Percentiles rank a stretch among this genome's conserved stretches.
Evolutionary conservation across 2,797 vertebrate genomes (phyloP).

Genomic region (Oreortyx pictus): DNA sequence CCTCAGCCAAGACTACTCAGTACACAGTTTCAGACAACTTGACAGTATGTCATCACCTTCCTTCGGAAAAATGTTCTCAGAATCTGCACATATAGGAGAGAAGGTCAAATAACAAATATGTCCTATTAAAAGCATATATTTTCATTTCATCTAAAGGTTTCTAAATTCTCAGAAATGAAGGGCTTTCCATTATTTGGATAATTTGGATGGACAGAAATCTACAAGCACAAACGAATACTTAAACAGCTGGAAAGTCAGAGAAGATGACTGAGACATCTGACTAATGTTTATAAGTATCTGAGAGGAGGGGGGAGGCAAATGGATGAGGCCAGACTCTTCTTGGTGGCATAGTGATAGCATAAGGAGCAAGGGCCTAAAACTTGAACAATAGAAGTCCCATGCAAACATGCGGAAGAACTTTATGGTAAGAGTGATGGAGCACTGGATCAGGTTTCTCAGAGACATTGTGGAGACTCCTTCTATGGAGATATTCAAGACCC

Average conservation of each 20-base stretch:
- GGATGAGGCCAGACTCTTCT: too few species aligned
- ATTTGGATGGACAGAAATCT: conserved; percentile 49
- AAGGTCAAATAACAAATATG: neutral
- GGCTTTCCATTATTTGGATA: neutral
- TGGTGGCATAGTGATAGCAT: too few species aligned
- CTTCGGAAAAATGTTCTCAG: neutral
- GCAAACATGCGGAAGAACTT: too few species aligned
- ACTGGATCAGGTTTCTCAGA: too few species aligned
- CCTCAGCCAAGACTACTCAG: neutral
- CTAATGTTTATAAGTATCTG: too few species aligned
- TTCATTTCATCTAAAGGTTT: neutral
- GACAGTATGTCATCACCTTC: neutral
- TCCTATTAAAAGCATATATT: neutral
- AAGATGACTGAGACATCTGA: neutral
- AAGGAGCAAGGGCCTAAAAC: too few species aligned
- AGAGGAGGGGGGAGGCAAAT: too few species aligned
- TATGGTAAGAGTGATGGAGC: too few species aligned
- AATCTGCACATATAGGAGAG: neutral
- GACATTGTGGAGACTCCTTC: too few species aligned
- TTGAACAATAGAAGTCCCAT: too few species aligned
- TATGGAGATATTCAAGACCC: too few species aligned
- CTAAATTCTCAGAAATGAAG: conserved; percentile 8
- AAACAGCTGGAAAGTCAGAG: conserved; percentile 2
- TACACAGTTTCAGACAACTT: accelerated
- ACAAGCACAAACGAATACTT: neutral